These are phyloP conservation scores for Zophobas atratus DNA, from an alignment of 1,140 invertebrate genomes.

Conservation along the genomic window DNA sequence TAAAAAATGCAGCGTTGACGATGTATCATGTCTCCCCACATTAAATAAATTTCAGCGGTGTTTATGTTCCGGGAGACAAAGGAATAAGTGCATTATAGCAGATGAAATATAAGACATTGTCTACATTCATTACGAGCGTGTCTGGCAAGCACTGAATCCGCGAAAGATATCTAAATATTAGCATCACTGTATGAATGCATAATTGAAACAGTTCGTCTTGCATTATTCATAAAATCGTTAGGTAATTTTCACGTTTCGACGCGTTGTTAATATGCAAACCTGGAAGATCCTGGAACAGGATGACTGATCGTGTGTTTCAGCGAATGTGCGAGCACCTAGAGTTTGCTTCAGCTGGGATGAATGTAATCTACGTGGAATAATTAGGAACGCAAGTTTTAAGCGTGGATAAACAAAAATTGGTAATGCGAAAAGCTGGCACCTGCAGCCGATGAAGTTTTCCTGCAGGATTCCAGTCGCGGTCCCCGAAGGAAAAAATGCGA, in stretches of 20 bases:
- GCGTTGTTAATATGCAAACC: slow-evolving; percentile 52
- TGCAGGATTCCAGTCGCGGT: slow-evolving; percentile 15
- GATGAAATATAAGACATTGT: slow-evolving; percentile 29
- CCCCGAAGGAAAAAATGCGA: slow-evolving; percentile 25
- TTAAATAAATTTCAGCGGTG: slow-evolving; percentile 17
- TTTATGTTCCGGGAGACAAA: slow-evolving; percentile 25
- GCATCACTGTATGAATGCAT: slow-evolving; percentile 49
- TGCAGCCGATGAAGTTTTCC: slow-evolving; percentile 38
- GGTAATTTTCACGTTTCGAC: slow-evolving; percentile 53
- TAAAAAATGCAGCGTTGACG: slow-evolving; percentile 17
- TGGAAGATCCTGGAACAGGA: slow-evolving; percentile 39
- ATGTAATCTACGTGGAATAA: slow-evolving; percentile 23
- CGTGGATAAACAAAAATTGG: slow-evolving; percentile 20
- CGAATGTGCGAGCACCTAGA: not conserved
- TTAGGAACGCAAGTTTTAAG: slow-evolving; percentile 14
- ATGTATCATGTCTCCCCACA: slow-evolving; percentile 3
- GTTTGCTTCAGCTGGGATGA: not conserved
- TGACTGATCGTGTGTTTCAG: slow-evolving; percentile 15
- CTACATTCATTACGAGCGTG: slow-evolving; percentile 17
- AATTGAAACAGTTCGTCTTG: slow-evolving; percentile 49
- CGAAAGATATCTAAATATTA: slow-evolving; percentile 48
- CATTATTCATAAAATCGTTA: slow-evolving; percentile 56
- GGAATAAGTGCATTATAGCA: slow-evolving; percentile 24
- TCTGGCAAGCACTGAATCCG: slow-evolving; percentile 8
- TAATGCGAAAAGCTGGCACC: slow-evolving; percentile 26